A percentile compares a stretch with the other conserved stretches of the same genome.
Evolutionary conservation across 2,888 invertebrate species (phyloP).

Genomic region (Ichneumoninae sp.): DNA sequence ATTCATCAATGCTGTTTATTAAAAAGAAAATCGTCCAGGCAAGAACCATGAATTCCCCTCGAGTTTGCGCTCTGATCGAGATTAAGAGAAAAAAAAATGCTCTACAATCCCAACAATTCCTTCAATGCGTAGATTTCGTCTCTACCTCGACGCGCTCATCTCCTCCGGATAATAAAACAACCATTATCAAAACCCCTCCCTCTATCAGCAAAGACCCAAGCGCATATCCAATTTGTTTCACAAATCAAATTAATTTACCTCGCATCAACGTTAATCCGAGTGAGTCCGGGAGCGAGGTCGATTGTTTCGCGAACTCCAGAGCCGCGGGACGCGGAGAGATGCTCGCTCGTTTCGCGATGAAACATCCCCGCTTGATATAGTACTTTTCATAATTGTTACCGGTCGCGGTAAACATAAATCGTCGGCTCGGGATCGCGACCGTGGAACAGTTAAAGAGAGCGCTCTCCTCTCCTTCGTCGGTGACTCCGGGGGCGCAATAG

Average conservation of each 20-base stretch:
- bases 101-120: conserved; percentile 55
- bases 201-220: conserved; percentile 43
- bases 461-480: background rate
- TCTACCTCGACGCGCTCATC: conserved; percentile 51
- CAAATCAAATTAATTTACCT: conserved; percentile 39
- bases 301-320: conserved; percentile 9
- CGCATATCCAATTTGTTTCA: conserved; percentile 52
- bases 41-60: conserved; percentile 57
- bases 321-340: conserved; percentile 4
- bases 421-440: conserved; percentile 55
- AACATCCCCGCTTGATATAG: conserved; percentile 53
- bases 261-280: background rate
- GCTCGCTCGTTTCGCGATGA: conserved; percentile 21
- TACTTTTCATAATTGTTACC: conserved; percentile 78
- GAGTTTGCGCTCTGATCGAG: conserved; percentile 27
- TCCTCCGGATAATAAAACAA: conserved; percentile 52
- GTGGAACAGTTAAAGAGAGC: conserved; percentile 44
- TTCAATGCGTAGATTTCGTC: conserved; percentile 56
- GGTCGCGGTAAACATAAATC: conserved; percentile 67
- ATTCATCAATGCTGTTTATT: conserved; percentile 70
- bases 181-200: conserved; percentile 49
- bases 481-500: conserved; percentile 67
- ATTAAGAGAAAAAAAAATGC: conserved; percentile 36
- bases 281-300: background rate
- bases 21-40: conserved; percentile 61